Evolutionary conservation across 1,140 invertebrate species (phyloP).

Genomic region (Ditylenchus dipsaci): DNA sequence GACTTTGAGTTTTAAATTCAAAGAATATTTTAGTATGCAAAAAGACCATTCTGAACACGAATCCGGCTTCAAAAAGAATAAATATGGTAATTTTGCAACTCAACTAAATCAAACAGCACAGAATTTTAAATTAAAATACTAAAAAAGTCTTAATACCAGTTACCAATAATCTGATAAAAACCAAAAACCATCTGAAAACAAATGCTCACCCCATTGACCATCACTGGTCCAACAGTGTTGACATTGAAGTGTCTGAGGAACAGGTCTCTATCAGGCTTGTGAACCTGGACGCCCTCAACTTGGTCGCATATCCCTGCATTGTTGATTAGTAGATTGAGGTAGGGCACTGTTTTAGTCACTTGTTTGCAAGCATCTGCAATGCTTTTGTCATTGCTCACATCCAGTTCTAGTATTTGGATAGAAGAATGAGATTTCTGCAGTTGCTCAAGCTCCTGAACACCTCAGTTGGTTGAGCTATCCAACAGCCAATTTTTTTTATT

Average conservation of each 20-base stretch:
- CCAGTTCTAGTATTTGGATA: constrained; percentile 1
- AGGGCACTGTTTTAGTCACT: not conserved
- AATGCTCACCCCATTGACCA: constrained; percentile 26
- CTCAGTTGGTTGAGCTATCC: no score
- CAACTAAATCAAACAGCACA: no score
- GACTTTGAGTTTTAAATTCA: no score
- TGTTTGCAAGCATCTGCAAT: constrained; percentile 17
- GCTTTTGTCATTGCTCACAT: constrained; percentile 29
- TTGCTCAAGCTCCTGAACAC: not conserved
- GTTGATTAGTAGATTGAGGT: constrained; percentile 35
- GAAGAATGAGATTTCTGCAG: not conserved
- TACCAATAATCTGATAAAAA: no score
- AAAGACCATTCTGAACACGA: no score
- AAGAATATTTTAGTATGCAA: no score
- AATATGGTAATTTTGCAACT: no score
- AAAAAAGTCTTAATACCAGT: no score
- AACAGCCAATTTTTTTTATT: no score
- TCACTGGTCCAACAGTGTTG: constrained; percentile 19
- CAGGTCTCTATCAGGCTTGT: constrained; percentile 4
- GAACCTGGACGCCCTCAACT: not conserved
- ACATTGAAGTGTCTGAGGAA: constrained; percentile 31
- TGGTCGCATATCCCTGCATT: constrained; percentile 32
- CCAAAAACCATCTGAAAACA: no score
- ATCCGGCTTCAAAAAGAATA: no score
- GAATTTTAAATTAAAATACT: no score